Conservation (phyloP, 2,888 invertebrate genomes). For the Hanleya hanleyi region DNA sequence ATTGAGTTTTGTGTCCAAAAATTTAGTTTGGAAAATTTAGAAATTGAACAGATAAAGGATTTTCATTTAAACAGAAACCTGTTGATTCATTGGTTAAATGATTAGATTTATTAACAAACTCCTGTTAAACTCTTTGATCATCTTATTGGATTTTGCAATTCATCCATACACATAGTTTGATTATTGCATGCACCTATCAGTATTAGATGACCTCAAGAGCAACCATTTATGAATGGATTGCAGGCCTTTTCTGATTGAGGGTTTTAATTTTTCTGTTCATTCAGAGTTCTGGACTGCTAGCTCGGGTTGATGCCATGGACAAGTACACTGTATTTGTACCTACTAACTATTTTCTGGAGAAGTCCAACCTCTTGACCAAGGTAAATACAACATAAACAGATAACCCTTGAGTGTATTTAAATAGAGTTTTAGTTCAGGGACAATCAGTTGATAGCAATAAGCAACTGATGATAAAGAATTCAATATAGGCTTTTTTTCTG, state of each 20-base stretch:
- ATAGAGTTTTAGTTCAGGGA: no score
- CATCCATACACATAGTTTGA: no score
- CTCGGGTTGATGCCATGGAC: slow-evolving; percentile 45
- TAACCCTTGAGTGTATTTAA: no score
- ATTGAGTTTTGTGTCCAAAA: no score
- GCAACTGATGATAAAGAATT: neutral
- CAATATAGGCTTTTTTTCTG: neutral
- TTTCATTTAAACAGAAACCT: no score
- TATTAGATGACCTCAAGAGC: no score
- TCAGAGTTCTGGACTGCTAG: slow-evolving; percentile 48
- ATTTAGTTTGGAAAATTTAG: no score
- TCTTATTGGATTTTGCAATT: neutral
- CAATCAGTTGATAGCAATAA: no score
- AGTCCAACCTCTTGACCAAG: neutral
- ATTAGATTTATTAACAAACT: neutral
- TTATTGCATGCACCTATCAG: no score
- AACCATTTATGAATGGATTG: no score
- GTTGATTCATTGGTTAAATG: no score
- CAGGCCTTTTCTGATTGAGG: neutral
- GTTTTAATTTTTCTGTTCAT: neutral
- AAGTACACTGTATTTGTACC: slow-evolving; percentile 60
- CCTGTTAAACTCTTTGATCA: neutral
- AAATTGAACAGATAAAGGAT: no score
- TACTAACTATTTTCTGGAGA: slow-evolving; percentile 38
- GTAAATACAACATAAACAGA: neutral